Base-by-base conservation (phyloP, 2,888 invertebrate genomes). In the Dyspetes luteomarginatus region DNA sequence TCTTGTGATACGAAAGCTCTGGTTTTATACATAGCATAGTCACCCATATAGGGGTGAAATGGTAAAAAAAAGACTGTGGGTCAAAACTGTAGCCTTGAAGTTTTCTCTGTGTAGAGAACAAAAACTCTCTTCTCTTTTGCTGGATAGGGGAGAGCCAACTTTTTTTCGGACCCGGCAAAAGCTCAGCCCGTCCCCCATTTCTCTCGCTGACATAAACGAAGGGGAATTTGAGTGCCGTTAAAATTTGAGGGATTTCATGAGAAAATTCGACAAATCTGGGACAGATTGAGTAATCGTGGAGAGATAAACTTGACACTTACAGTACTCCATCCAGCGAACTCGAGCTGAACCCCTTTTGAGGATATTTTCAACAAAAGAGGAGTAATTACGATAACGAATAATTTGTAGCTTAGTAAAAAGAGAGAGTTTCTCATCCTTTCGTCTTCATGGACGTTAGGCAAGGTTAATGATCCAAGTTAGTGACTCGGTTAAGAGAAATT, bases 41-140 rank as follows among this genome's bases (percentile, higher is more conserved):
- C 26, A 74, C 65, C 74, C 65, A 41, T 56, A 74, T 74, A 67
- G 56, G 48, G 65, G 74, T 67, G 52, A 52, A 22, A 19, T 36
- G 26, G 41, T 9, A 55, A 48, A 74, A 73, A 69, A 72, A 50
- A 24, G 45, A 48, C 56, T 9, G 9, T 9, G 24, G 58, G 67
- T 58, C 58, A 4, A n/a, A n/a, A 56, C 58, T 50, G 56, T 17
- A 78, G 41, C 65, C 56, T 19, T 15, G 7, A 24, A 67, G 72
- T 65, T 77, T 77, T 77, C 64, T 77, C 19, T 69, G 69, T 64
- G 48, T 17, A 64, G 45, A 24, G 45, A 41, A 69, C 52, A 36
- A 48, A 71, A 50, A 77, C 28, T 48, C 62, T 69, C 65, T 22
- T 19, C 28, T 43, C 55, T 55, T 73, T 55, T 50, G 9, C 30